phyloP scores from a whole-genome alignment of 2,888 invertebrate species.

The Uropetala carovei region DNA sequence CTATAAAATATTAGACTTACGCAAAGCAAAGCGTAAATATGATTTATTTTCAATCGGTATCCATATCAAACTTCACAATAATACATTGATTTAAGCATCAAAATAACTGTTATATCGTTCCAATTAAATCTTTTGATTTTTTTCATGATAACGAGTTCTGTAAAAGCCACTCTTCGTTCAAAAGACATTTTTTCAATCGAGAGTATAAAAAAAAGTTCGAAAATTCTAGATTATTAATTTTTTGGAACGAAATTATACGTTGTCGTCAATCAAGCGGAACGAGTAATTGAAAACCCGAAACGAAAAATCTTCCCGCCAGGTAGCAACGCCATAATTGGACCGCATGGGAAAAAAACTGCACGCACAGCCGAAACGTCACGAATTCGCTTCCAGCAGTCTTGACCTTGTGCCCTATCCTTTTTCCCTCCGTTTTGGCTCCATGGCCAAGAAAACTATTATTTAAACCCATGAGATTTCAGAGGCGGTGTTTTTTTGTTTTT shows the following conservation, averaged over 20 bases:
- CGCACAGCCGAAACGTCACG: neutral
- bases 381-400: neutral
- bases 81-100: no score
- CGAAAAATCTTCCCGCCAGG: neutral
- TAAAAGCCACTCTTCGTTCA: no score
- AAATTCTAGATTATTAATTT: neutral
- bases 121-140: no score
- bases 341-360: neutral
- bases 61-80: no score
- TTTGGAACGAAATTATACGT: neutral
- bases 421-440: neutral
- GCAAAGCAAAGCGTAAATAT: no score
- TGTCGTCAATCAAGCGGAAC: neutral
- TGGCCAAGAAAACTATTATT: constrained; percentile 4
- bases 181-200: no score
- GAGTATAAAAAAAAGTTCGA: neutral
- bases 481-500: neutral
- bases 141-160: no score
- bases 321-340: neutral
- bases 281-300: constrained; percentile 9
- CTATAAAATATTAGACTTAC: no score
- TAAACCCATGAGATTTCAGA: neutral
- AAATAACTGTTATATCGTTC: no score
- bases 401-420: neutral
- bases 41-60: no score